Base-by-base conservation (phyloP, 2,113 vertebrate species). In the Thomomys bottae region DNA sequence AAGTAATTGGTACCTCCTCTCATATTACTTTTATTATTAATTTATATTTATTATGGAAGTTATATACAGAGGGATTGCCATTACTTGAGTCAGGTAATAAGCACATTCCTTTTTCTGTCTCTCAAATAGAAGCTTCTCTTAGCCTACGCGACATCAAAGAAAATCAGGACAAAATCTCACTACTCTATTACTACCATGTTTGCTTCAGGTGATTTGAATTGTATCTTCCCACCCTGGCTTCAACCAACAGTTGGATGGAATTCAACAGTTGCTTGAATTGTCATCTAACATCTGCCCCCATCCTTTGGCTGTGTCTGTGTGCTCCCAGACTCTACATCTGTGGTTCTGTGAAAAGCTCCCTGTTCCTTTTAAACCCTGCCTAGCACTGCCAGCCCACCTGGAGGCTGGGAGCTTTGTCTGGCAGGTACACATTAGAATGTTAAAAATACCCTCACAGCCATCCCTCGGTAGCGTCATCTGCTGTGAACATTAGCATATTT, bases 401-500 rank as follows among this genome's bases (percentile, higher is more conserved):
- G 92, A 94, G 90, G 87, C 66, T 89, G 78, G 80, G 70, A 87
- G 38, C 85, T 88, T 63, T 77, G 90, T 92, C 93, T 96, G 94
- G 84, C 94, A 95, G 94, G 93, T 92, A 90, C 26, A 77, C 72
- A 94, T 96, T 95, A 95, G 64, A 32, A 2, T 49, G 92, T 87
- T 96, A 95, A 95, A 96, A 96, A 95, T 95, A 95, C 70, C 94
- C 77, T 9, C 59, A 42, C 84, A 90, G 84, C 34, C 54, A 0
- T 87, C 67, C 83, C 59, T 70, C 14, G 40, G 40, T 49, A 68
- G 57, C 84, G 64, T 88, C 77, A 73, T 61, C 71, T 49, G 59
- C 40, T 54, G 80, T 36, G 72, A 85, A 75, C 10, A 38, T 90
- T 76, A 86, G 73, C 83, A 73, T 84, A 61, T n/a, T 94, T 81